phyloP scores from a whole-genome alignment of 2,797 vertebrate genomes.

The Acanthornis magna region DNA sequence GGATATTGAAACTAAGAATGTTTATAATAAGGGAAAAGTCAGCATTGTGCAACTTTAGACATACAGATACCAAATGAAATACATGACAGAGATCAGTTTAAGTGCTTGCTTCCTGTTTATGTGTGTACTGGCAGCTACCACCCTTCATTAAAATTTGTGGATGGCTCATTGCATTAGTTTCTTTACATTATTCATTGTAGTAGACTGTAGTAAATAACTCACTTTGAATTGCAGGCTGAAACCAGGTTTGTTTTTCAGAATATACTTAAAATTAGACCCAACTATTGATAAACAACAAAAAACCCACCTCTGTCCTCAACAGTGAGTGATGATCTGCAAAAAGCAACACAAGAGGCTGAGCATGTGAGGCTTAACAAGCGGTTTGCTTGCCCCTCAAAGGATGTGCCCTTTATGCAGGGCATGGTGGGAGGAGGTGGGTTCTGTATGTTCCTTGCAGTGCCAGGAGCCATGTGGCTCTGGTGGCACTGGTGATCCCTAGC shows the following conservation, averaged over 20 bases:
- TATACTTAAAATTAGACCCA: background rate
- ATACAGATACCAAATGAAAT: background rate
- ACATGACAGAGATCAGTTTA: background rate
- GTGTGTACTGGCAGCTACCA: constrained; percentile 2
- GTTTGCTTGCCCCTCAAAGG: background rate
- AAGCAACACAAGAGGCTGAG: background rate
- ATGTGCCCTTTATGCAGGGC: background rate
- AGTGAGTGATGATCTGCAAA: background rate
- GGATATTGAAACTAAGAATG: background rate
- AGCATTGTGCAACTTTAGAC: background rate
- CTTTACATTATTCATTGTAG: background rate
- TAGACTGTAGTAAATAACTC: background rate
- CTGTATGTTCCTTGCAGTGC: background rate
- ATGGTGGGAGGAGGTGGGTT: background rate
- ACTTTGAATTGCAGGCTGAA: background rate
- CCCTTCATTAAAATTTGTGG: constrained; percentile 37
- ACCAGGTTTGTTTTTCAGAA: background rate
- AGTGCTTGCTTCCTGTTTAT: background rate
- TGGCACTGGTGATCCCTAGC: background rate
- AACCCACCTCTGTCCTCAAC: background rate
- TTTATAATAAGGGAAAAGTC: background rate
- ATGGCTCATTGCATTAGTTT: background rate
- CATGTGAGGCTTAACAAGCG: fast-evolving
- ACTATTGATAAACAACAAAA: background rate
- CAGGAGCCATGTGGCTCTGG: fast-evolving